A percentile compares a stretch with the other conserved stretches of the same genome.
Conservation (phyloP, 2,797 vertebrate genomes). For the Otus scops region DNA sequence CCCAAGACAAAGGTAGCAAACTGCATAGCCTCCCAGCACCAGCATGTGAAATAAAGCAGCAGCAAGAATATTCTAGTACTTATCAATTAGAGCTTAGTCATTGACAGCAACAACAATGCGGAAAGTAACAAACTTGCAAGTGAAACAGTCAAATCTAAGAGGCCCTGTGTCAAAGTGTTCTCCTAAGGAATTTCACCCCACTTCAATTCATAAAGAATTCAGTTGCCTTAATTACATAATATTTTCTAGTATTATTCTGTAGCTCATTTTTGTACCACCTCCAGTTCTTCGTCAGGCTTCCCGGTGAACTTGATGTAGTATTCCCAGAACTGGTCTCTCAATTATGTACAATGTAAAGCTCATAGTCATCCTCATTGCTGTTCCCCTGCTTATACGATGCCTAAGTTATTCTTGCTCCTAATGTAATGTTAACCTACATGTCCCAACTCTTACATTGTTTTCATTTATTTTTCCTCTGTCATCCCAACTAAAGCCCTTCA, state of each 20-base stretch:
- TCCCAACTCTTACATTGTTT: background rate
- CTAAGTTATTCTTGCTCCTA: background rate
- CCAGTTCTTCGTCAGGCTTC: background rate
- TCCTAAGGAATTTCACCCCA: background rate
- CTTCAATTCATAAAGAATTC: background rate
- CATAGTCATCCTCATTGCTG: background rate
- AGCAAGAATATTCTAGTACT: background rate
- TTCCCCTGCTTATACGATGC: background rate
- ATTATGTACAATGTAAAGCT: background rate
- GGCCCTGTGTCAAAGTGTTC: background rate
- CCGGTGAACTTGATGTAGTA: background rate
- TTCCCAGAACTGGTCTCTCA: background rate
- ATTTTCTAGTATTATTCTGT: background rate
- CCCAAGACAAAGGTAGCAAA: background rate
- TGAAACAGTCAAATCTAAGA: background rate
- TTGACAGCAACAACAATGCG: background rate
- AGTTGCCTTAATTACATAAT: background rate
- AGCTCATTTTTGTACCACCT: background rate
- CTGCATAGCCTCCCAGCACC: background rate
- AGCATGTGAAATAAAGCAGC: background rate
- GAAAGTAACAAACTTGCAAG: background rate
- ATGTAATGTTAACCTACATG: fast-evolving
- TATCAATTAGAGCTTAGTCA: background rate
- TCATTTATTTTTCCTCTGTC: background rate
- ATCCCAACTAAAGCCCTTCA: background rate